Evolutionary conservation across 2,113 vertebrate species (phyloP), one percentile per base, ranked within the genome.

Genomic region (Anas platyrhynchos): DNA sequence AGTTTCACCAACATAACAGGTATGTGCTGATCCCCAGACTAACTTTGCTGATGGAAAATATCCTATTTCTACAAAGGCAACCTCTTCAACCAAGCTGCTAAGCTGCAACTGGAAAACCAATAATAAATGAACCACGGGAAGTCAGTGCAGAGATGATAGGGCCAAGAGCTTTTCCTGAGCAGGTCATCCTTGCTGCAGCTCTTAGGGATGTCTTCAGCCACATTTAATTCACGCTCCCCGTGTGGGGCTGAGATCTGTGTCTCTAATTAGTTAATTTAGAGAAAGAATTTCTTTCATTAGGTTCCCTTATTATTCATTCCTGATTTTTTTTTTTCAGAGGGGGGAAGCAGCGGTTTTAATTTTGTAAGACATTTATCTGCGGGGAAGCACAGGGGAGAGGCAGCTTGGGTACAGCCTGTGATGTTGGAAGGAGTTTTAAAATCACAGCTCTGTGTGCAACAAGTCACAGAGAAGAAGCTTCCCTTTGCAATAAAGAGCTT

Each of bases 371-470:
- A 0, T 7, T 79, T 41, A 9, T 2, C 6, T 50, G 7, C 13
- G n/a, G 1, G 13, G 29, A 10, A 38, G 46, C 32, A 46, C 10
- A 58, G 8, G 22, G 34, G 8, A 75, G 31, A 76, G 5, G 14
- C 7, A 73, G 2, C 10, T 59, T 48, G 48, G 38, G 3, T 15
- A 17, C 67, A 58, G 25, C 20, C 16, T 56, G 25, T 26, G 15
- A 3, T 8, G 2, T 13, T 38, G 26, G 14, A 16, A 0, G 0
- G 4, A 4, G 1, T 50, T 7, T 80, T 89, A 21, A 80, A 90
- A 63, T 48, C 55, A 29, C 25, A 58, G 22, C 8, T 7, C 25
- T 20, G 13, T 22, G 16, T 18, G 71, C 73, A 56, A 3, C 3
- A 31, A 26, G 15, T 7, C 13, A 23, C 0, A 1, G 29, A 46